Evolutionary conservation across 2,113 vertebrate genomes (phyloP).

Genomic region (Leptodactylus fuscus): DNA sequence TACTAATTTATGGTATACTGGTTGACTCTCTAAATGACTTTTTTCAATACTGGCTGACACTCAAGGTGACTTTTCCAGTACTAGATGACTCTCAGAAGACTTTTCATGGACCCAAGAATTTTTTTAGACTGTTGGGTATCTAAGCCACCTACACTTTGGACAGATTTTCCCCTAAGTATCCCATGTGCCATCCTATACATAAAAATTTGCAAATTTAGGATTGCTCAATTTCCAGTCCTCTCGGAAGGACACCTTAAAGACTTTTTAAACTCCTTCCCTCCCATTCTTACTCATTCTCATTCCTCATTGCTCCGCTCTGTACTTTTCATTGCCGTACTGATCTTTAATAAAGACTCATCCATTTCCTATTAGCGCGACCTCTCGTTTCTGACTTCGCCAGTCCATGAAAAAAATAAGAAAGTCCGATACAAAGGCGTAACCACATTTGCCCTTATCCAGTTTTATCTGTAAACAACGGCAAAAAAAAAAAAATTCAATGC

Average conservation of each 20-base stretch:
- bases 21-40: too few species aligned
- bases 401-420: not conserved
- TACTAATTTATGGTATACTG: too few species aligned
- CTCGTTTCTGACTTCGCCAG: not conserved
- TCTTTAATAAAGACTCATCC: not conserved
- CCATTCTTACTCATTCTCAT: not conserved
- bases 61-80: too few species aligned
- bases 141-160: not conserved
- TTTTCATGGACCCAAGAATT: too few species aligned
- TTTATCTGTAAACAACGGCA: slow-evolving; percentile 34
- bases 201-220: too few species aligned
- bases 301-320: not conserved
- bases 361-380: not conserved
- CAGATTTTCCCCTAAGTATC: too few species aligned
- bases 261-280: not conserved
- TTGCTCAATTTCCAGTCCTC: not conserved
- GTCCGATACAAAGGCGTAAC: not conserved
- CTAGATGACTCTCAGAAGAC: too few species aligned
- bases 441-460: slow-evolving; percentile 16
- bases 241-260: not conserved
- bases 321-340: too few species aligned
- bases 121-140: not conserved
- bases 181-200: too few species aligned
- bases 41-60: too few species aligned
- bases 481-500: not conserved